phyloP scores from a whole-genome alignment of 2,888 invertebrate species.

The Acholoe squamosa region DNA sequence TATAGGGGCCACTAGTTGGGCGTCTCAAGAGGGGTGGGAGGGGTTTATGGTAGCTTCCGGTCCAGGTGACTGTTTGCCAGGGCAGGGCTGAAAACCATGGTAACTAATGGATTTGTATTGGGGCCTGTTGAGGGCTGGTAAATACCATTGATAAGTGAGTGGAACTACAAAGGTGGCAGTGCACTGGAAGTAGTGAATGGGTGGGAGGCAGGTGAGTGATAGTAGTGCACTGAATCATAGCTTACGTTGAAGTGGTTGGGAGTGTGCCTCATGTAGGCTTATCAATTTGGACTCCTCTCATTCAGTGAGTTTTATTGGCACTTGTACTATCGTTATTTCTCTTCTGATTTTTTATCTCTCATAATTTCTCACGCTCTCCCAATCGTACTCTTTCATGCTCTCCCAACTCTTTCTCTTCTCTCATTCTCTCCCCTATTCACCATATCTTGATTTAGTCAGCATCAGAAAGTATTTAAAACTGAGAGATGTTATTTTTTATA shows the following conservation, averaged over 20 bases:
- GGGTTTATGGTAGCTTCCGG: background rate
- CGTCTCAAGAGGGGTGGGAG: too few species aligned
- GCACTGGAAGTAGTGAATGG: background rate
- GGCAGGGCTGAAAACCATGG: background rate
- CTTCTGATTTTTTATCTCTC: background rate
- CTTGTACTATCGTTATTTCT: background rate
- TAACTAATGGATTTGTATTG: background rate
- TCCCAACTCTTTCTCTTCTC: background rate
- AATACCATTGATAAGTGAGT: too few species aligned
- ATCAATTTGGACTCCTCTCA: too few species aligned
- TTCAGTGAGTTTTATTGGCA: too few species aligned
- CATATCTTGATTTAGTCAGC: too few species aligned
- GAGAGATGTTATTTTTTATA: too few species aligned
- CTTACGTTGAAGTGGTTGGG: background rate
- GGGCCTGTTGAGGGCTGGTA: too few species aligned
- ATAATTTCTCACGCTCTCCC: background rate
- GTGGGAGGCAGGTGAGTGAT: too few species aligned
- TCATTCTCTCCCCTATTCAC: background rate
- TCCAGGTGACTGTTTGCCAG: background rate
- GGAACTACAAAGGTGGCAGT: too few species aligned
- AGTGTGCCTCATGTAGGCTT: background rate
- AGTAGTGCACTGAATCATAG: too few species aligned
- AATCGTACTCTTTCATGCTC: background rate
- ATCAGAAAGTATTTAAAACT: too few species aligned
- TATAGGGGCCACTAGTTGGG: background rate